phyloP scores from a whole-genome alignment of 2,888 invertebrate genomes.

The Meteorus colon region DNA sequence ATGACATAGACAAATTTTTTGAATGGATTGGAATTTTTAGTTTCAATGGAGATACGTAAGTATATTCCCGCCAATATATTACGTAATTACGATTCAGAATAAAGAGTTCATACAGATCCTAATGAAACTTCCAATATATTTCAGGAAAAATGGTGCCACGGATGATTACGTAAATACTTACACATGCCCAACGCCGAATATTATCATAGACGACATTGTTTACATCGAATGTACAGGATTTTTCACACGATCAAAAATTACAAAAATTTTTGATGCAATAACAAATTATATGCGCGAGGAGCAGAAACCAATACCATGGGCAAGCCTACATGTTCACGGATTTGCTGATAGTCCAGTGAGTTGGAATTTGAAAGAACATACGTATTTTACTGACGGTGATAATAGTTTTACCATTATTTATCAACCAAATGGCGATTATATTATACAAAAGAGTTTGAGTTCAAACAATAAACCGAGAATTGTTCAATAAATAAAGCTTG shows the following conservation, averaged over 20 bases:
- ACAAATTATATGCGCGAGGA: constrained; percentile 60
- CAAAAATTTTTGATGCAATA: constrained; percentile 65
- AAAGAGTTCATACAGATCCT: background rate
- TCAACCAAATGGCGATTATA: constrained; percentile 62
- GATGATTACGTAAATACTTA: constrained; percentile 72
- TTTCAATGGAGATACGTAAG: constrained; percentile 72
- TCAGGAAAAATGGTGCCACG: constrained; percentile 60
- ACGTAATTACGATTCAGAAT: background rate
- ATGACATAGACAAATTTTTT: constrained; percentile 69
- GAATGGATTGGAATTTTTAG: constrained; percentile 77
- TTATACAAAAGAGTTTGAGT: constrained; percentile 69
- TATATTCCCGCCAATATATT: constrained; percentile 36
- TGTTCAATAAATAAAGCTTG: constrained; percentile 53
- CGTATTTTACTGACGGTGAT: constrained; percentile 74
- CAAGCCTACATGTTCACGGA: constrained; percentile 76
- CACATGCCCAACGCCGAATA: constrained; percentile 67
- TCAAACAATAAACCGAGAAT: constrained; percentile 68
- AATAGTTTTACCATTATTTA: constrained; percentile 74
- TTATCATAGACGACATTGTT: constrained; percentile 67
- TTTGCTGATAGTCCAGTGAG: constrained; percentile 76
- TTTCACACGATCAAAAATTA: constrained; percentile 71
- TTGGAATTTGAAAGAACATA: constrained; percentile 74
- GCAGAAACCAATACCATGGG: constrained; percentile 72
- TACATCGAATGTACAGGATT: constrained; percentile 75
- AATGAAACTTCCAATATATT: constrained; percentile 37